Percentiles rank a stretch among this genome's conserved stretches.
phyloP scores from a whole-genome alignment of 2,797 vertebrate species.

The Coilia nasus region DNA sequence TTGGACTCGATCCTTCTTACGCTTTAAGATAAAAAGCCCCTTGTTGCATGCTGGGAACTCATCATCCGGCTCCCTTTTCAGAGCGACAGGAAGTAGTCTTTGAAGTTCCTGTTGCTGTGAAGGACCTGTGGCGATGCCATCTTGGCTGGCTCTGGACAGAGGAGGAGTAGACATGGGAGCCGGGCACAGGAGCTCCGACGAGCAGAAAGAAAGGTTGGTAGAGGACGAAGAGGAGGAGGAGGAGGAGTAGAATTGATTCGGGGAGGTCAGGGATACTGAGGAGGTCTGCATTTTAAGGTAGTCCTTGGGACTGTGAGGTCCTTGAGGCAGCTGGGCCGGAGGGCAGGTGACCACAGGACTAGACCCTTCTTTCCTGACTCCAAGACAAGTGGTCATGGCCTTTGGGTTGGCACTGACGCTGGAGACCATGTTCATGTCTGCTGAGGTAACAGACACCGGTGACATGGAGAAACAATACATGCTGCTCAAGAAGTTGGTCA shows the following conservation, averaged over 20 bases:
- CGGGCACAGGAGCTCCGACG: conserved; percentile 59
- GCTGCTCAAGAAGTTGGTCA: conserved; percentile 72
- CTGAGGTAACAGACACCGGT: conserved; percentile 64
- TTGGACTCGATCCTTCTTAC: conserved; percentile 59
- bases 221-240: conserved; percentile 72
- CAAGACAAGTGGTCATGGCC: conserved; percentile 77
- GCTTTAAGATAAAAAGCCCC: conserved; percentile 71
- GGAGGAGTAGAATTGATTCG: conserved; percentile 61
- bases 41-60: conserved; percentile 74
- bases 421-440: conserved; percentile 79
- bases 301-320: conserved; percentile 57
- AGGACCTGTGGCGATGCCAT: conserved; percentile 46
- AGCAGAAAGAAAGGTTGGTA: conserved; percentile 63
- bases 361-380: conserved; percentile 72
- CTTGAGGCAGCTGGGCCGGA: conserved; percentile 50
- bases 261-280: neutral
- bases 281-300: conserved; percentile 47
- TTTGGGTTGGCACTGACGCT: conserved; percentile 82
- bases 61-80: conserved; percentile 88
- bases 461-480: conserved; percentile 73
- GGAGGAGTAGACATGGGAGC: conserved; percentile 45
- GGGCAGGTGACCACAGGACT: conserved; percentile 64
- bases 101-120: conserved; percentile 66
- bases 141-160: conserved; percentile 54
- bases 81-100: conserved; percentile 70